Conservation (phyloP, 2,113 vertebrate genomes). For the Cyanoramphus novaezelandiae region DNA sequence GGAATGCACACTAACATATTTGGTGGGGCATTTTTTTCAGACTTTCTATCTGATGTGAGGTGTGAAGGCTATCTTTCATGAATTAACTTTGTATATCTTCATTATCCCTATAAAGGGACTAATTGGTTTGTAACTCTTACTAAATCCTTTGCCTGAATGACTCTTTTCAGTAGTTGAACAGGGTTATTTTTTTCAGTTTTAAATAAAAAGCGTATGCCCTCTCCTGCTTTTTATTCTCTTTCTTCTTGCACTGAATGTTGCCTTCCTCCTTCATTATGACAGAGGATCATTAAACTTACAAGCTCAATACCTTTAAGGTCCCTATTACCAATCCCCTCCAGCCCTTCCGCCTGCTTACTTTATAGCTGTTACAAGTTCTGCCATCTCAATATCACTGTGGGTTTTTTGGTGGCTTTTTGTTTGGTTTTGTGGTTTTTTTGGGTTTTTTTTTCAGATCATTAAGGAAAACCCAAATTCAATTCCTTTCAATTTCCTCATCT, state of each 20-base stretch:
- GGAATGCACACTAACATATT: background rate
- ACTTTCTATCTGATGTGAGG: background rate
- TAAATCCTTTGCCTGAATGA: background rate
- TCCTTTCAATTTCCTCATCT: background rate
- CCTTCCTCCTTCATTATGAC: background rate
- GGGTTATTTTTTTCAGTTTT: background rate
- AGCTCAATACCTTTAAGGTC: background rate
- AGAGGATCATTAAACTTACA: constrained; percentile 3
- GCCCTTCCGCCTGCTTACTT: background rate
- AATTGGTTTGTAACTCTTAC: background rate
- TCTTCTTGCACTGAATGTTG: background rate
- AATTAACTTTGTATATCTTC: background rate
- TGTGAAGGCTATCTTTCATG: background rate
- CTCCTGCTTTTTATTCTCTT: background rate
- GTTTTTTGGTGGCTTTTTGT: accelerated
- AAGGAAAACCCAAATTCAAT: background rate
- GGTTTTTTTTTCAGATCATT: background rate
- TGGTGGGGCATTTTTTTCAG: background rate
- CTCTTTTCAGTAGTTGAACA: background rate
- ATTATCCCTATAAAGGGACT: background rate
- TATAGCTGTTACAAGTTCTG: background rate
- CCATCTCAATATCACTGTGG: background rate
- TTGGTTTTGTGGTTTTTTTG: accelerated
- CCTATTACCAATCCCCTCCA: background rate
- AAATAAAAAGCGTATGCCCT: constrained; percentile 4